phyloP scores from a whole-genome alignment of 2,797 vertebrate species.

The Iguana delicatissima region DNA sequence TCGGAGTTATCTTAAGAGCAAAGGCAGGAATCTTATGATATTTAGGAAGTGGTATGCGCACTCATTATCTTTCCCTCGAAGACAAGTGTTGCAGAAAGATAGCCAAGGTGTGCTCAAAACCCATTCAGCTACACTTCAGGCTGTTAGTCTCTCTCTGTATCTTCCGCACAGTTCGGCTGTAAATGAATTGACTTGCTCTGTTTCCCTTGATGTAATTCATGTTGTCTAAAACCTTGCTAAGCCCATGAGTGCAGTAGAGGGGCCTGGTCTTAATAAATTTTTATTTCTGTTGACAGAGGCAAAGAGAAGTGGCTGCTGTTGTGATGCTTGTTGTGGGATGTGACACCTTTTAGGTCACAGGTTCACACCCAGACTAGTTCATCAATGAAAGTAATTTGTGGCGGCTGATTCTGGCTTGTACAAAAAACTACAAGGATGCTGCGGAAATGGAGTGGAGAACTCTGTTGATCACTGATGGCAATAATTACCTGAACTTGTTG shows the following conservation, averaged over 20 bases:
- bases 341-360: conserved; percentile 1
- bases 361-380: neutral
- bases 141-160: neutral
- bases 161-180: neutral
- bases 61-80: neutral
- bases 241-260: neutral
- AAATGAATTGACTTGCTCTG: neutral
- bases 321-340: neutral
- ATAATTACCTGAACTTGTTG: neutral
- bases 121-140: neutral
- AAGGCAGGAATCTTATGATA: neutral
- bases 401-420: neutral
- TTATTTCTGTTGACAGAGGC: conserved; percentile 2
- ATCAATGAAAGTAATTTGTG: neutral
- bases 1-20: neutral
- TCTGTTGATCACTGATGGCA: neutral
- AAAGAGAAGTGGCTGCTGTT: conserved; percentile 21
- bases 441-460: neutral
- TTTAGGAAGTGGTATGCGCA: neutral
- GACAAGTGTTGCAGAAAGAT: neutral
- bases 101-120: neutral
- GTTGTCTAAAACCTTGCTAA: neutral
- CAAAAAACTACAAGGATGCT: neutral
- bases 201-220: neutral
- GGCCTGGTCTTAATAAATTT: conserved; percentile 26